A percentile compares a stretch with the other conserved stretches of the same genome.
Conservation (phyloP, 2,113 vertebrate genomes). For the Callaeas wilsoni region DNA sequence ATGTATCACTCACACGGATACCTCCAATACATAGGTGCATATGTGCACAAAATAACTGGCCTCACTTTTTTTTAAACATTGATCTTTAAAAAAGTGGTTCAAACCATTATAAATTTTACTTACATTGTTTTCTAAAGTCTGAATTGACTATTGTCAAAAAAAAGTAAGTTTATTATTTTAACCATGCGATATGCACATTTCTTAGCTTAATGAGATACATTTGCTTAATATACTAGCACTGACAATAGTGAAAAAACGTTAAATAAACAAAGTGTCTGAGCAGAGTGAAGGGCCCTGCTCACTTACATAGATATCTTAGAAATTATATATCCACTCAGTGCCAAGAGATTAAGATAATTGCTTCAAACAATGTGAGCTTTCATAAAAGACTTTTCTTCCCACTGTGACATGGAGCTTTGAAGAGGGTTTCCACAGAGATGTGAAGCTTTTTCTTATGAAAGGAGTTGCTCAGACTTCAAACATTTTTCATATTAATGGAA, state of each 20-base stretch:
- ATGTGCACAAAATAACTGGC: not conserved
- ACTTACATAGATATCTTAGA: not conserved
- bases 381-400: conserved; percentile 13
- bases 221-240: not conserved
- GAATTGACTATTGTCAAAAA: not conserved
- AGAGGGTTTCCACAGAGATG: conserved; percentile 19
- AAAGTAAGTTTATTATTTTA: not conserved
- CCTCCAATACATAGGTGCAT: not conserved
- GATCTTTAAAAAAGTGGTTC: not conserved
- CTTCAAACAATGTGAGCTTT: not conserved
- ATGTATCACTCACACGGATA: not conserved
- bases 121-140: not conserved
- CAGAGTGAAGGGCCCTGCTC: not conserved
- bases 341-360: conserved; percentile 27
- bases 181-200: not conserved
- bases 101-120: not conserved
- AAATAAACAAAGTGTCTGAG: not conserved
- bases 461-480: conserved; percentile 1
- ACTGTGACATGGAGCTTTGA: not conserved
- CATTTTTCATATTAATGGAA: not conserved
- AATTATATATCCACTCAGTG: not conserved
- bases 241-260: not conserved
- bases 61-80: not conserved
- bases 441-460: not conserved
- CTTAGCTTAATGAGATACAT: not conserved